Evolutionary conservation across 2,888 invertebrate genomes (phyloP), one percentile per base, ranked within the genome.

Genomic region (Spisula subtruncata): DNA sequence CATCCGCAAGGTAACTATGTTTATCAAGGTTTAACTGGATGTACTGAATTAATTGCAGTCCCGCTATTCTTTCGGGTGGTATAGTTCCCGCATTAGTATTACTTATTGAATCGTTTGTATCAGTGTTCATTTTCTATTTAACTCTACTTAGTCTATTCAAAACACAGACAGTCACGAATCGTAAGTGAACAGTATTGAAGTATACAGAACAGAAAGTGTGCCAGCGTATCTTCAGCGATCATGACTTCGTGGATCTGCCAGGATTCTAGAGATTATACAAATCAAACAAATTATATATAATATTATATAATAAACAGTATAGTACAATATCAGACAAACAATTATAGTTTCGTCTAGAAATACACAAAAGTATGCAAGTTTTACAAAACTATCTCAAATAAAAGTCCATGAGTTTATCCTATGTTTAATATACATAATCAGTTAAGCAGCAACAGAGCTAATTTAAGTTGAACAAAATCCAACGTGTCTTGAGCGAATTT

Each of bases 281-380:
- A 66, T 66, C 60, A 66, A 66, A n/a, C 51, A 25, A 66, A 66
- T 66, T 66, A 66, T n/a, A 66, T 66, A 66, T n/a, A 66, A 25
- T 66, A 66, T 25, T n/a, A 66, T 66, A 66, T n/a, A 66, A 25
- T 66, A 66, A 6, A 25, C 60, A 66, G n/a, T 66, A 25, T 66
- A 20, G 10, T 25, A 66, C 60, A 25, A 25, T 10, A n/a, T 66
- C 60, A 25, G 60, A 25, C 60, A 66, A 66, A 66, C n/a, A 18
- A 56, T 56, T 56, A 56, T 56, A 66, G 60, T 25, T 25, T 56
- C n/a, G n/a, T 25, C 60, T 25, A 25, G 25, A 66, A 25, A 66
- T 25, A 8, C 25, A 25, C 25, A 25, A 66, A 66, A 25, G 25
- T 25, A 8, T 66, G 60, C 25, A 25, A 66, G 25, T 25, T 66